Evolutionary conservation across 2,888 invertebrate genomes (phyloP).

Genomic region (Odontomyia ornata): DNA sequence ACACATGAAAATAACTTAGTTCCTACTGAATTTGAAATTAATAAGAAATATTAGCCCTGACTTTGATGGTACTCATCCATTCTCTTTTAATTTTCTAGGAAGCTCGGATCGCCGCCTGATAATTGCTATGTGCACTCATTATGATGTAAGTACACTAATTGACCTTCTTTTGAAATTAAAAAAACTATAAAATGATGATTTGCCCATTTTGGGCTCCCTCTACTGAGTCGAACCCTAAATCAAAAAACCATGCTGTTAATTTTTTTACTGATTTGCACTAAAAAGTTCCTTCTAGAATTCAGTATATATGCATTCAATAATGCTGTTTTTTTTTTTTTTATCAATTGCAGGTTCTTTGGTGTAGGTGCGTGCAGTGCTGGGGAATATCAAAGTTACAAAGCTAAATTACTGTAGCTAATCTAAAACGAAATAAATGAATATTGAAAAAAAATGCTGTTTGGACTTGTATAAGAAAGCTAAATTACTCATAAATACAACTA

Average conservation of each 20-base stretch:
- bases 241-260: conserved; percentile 39
- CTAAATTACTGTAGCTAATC: too few relatives aligned
- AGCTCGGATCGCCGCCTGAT: too few relatives aligned
- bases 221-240: conserved; percentile 40
- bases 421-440: too few relatives aligned
- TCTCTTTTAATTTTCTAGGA: neutral
- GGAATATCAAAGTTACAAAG: too few relatives aligned
- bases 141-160: neutral
- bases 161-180: too few relatives aligned
- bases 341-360: too few relatives aligned
- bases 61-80: neutral
- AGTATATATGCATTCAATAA: neutral
- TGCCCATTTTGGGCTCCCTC: conserved; percentile 34
- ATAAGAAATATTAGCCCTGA: neutral
- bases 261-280: neutral
- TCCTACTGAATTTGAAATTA: conserved; percentile 3
- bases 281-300: neutral
- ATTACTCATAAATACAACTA: too few relatives aligned
- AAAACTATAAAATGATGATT: conserved; percentile 4
- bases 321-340: neutral
- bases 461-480: too few relatives aligned
- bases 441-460: too few relatives aligned
- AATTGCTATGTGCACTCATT: too few relatives aligned
- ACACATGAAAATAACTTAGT: conserved; percentile 21
- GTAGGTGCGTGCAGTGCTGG: too few relatives aligned